These are phyloP conservation scores for Oophaga pumilio DNA, from an alignment of 2,113 vertebrate species.

Conservation along the genomic window DNA sequence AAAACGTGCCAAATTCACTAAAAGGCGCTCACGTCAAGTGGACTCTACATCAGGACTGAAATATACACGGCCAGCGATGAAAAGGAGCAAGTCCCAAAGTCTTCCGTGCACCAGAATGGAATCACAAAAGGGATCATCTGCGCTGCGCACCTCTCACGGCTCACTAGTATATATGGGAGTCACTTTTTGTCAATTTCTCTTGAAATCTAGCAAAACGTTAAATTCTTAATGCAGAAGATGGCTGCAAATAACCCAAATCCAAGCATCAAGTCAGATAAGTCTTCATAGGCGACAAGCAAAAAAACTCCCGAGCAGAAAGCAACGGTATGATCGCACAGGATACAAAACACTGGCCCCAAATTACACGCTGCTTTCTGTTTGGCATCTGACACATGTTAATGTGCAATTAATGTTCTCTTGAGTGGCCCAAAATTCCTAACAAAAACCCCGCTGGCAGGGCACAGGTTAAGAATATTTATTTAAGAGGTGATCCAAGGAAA, in stretches of 20 bases:
- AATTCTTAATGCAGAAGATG: too few species aligned
- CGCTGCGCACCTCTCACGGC: too few species aligned
- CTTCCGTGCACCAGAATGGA: not conserved
- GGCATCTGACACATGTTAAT: slow-evolving; percentile 1
- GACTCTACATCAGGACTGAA: too few species aligned
- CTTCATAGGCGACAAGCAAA: not conserved
- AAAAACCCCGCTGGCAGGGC: not conserved
- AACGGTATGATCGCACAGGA: not conserved
- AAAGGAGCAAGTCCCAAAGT: not conserved
- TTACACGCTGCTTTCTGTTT: not conserved
- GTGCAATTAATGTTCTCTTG: not conserved
- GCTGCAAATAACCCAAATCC: too few species aligned
- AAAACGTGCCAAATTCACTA: too few species aligned
- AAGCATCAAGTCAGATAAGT: not conserved
- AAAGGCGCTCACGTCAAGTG: too few species aligned
- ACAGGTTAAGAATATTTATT: slow-evolving; percentile 17
- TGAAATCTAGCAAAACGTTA: too few species aligned
- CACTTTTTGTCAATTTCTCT: too few species aligned
- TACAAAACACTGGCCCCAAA: not conserved
- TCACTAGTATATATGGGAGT: too few species aligned
- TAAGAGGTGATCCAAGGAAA: not conserved
- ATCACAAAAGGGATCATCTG: not conserved
- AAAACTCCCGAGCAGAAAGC: not conserved
- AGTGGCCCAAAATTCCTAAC: slow-evolving; percentile 9
- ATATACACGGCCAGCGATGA: too few species aligned